These are phyloP conservation scores for Xestia xanthographa DNA, from an alignment of 2,888 invertebrate species.

Conservation along the genomic window DNA sequence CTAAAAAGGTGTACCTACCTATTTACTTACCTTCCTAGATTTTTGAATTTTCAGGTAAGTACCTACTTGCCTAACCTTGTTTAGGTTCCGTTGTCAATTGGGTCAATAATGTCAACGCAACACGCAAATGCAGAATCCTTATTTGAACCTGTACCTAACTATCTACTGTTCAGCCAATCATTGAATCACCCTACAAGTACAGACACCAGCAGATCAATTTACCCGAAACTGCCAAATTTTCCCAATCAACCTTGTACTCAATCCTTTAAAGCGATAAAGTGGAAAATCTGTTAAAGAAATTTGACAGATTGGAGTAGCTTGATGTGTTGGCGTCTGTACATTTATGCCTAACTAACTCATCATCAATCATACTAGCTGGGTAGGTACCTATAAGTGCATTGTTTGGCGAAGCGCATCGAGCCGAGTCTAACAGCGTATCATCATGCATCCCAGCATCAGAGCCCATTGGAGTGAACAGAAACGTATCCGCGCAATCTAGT, in stretches of 20 bases:
- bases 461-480: background rate
- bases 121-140: background rate
- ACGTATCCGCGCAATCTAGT: background rate
- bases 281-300: no score
- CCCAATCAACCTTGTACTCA: no score
- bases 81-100: no score
- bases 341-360: background rate
- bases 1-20: no score
- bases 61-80: background rate
- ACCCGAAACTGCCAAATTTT: background rate
- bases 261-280: no score
- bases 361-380: background rate
- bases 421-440: background rate
- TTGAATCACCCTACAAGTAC: background rate
- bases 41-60: no score
- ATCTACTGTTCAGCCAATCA: background rate
- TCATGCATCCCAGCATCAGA: background rate
- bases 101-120: no score
- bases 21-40: no score
- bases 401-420: background rate
- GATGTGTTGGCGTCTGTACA: no score
- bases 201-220: no score
- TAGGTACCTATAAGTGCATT: no score
- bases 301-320: no score
- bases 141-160: background rate